phyloP scores from a whole-genome alignment of 1,140 invertebrate species.

The Drosophila tropicalis region DNA sequence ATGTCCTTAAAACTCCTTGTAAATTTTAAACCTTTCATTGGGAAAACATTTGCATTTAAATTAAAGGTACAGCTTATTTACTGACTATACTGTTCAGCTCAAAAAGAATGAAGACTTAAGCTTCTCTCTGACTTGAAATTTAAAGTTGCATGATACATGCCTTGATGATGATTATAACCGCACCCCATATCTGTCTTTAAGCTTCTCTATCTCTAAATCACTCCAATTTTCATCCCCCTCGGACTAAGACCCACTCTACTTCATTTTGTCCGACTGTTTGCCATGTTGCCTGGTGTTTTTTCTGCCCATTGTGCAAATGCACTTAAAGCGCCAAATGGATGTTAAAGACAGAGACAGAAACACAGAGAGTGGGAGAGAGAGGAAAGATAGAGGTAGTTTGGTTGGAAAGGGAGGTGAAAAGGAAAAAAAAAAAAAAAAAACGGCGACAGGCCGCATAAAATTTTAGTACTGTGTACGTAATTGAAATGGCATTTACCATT shows the following conservation, averaged over 20 bases:
- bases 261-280: slow-evolving; percentile 6
- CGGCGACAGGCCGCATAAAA: slow-evolving; percentile 72
- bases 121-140: neutral
- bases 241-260: neutral
- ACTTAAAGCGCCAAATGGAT: slow-evolving; percentile 75
- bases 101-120: no score
- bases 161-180: slow-evolving; percentile 52
- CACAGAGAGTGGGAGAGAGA: neutral
- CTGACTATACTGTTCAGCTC: no score
- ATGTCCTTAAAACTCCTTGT: no score
- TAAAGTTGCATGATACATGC: neutral
- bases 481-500: slow-evolving; percentile 78
- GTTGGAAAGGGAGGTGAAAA: neutral
- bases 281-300: slow-evolving; percentile 28
- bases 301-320: slow-evolving; percentile 67
- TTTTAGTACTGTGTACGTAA: slow-evolving; percentile 76
- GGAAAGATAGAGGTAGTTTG: neutral
- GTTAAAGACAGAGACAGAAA: slow-evolving; percentile 45
- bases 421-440: slow-evolving; percentile 28
- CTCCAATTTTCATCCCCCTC: neutral
- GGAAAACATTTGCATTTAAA: no score
- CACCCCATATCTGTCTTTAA: slow-evolving; percentile 11
- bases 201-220: neutral
- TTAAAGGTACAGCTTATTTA: no score
- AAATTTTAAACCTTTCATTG: no score